Conservation (phyloP, 2,113 vertebrate genomes). For the Tachysurus fulvidraco region DNA sequence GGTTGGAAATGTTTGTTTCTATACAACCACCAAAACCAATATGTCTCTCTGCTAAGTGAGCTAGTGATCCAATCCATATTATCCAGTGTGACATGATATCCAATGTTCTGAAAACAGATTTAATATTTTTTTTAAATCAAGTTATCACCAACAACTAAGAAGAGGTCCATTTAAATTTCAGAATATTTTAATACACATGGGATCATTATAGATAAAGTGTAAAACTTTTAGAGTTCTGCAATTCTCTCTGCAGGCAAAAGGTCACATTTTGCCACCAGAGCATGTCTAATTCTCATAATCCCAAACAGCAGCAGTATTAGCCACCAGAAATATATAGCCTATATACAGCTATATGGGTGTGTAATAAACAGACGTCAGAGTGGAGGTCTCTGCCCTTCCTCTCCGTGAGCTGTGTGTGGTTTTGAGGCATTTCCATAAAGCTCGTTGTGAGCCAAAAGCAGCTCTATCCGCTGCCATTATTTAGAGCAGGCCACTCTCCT, state of each 20-base stretch:
- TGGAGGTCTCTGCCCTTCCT: slow-evolving; percentile 41
- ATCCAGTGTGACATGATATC: background rate
- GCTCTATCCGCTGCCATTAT: slow-evolving; percentile 32
- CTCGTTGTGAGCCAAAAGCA: slow-evolving; percentile 29
- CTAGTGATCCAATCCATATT: background rate
- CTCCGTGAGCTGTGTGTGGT: slow-evolving; percentile 42
- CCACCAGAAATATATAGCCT: slow-evolving; percentile 7
- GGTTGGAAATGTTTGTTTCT: no score
- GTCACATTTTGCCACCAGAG: background rate
- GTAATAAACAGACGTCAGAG: slow-evolving; percentile 40
- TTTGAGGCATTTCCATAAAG: slow-evolving; percentile 41
- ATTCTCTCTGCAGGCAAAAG: background rate
- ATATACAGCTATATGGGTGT: slow-evolving; percentile 12
- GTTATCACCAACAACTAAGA: background rate
- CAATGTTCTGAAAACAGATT: background rate
- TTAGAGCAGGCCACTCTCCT: slow-evolving; percentile 17
- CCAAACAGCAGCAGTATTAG: slow-evolving; percentile 3
- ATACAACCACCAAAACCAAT: background rate
- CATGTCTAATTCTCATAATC: slow-evolving; percentile 11
- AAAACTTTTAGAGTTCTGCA: background rate
- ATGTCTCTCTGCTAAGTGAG: background rate
- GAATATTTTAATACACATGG: background rate
- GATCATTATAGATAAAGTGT: no score
- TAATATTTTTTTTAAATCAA: background rate
- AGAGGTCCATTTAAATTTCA: background rate